Evolutionary conservation across 2,113 vertebrate species (phyloP).

Genomic region (Anser cygnoides): DNA sequence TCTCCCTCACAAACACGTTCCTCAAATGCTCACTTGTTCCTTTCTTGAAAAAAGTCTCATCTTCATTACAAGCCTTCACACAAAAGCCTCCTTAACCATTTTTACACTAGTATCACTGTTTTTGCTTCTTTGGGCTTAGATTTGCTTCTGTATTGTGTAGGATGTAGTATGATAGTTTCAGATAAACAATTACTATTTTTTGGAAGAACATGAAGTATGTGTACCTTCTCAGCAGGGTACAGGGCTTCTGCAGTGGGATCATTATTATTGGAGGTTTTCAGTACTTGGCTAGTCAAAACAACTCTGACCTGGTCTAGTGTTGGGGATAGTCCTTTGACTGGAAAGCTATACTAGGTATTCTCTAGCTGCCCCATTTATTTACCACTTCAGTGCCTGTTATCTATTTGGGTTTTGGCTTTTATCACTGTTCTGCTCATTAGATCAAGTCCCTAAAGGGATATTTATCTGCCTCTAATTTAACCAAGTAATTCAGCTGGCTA

Average conservation of each 20-base stretch:
- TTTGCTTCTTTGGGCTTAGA: neutral
- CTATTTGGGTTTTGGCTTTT: neutral
- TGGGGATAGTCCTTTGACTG: neutral
- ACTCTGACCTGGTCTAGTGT: neutral
- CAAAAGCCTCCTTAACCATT: neutral
- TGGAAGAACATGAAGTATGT: neutral
- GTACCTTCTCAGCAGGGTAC: neutral
- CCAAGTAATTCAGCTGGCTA: neutral
- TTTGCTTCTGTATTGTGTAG: neutral
- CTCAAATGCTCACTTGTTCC: neutral
- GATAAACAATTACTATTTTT: neutral
- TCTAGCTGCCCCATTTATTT: neutral
- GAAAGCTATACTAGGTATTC: neutral
- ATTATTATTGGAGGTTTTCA: neutral
- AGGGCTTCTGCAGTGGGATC: neutral
- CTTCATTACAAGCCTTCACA: neutral
- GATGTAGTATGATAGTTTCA: neutral
- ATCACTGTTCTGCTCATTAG: neutral
- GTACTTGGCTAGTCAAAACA: neutral
- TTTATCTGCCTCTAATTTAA: neutral
- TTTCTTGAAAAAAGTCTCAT: neutral
- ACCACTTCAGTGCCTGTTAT: neutral
- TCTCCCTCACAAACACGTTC: neutral
- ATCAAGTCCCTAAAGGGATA: neutral
- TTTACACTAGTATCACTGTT: neutral